Conservation (phyloP, 2,797 vertebrate species). For the Malurus splendens region DNA sequence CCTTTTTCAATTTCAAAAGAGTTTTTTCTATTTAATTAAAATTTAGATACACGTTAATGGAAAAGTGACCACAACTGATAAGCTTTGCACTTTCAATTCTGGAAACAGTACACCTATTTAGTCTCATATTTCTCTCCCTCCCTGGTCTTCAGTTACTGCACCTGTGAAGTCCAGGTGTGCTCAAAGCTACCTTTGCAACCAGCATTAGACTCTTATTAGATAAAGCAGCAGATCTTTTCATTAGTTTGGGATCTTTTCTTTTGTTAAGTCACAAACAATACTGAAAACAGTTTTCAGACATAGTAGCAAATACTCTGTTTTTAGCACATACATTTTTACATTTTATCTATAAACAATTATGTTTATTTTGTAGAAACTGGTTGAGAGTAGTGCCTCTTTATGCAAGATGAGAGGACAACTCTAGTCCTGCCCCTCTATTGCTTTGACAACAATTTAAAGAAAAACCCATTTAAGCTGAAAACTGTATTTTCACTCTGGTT, state of each 20-base stretch:
- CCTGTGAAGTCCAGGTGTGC: neutral
- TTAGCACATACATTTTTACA: neutral
- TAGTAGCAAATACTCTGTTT: neutral
- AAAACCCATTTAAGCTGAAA: neutral
- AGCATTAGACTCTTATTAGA: neutral
- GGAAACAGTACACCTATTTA: neutral
- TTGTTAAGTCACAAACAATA: neutral
- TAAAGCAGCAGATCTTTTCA: neutral
- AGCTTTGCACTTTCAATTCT: neutral
- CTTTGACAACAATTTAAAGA: neutral
- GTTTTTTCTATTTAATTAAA: neutral
- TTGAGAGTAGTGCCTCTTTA: neutral
- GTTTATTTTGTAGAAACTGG: neutral
- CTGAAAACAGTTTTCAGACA: neutral
- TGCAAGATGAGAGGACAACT: neutral
- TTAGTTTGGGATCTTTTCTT: neutral
- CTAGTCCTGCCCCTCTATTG: rapidly evolving
- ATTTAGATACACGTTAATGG: neutral
- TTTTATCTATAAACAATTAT: neutral
- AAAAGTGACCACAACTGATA: neutral
- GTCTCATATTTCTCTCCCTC: neutral
- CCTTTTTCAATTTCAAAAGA: neutral
- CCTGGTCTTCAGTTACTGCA: neutral
- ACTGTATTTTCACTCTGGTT: neutral
- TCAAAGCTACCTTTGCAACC: neutral